Conservation (phyloP, 1,140 invertebrate species). For the Choristoneura fumiferana region DNA sequence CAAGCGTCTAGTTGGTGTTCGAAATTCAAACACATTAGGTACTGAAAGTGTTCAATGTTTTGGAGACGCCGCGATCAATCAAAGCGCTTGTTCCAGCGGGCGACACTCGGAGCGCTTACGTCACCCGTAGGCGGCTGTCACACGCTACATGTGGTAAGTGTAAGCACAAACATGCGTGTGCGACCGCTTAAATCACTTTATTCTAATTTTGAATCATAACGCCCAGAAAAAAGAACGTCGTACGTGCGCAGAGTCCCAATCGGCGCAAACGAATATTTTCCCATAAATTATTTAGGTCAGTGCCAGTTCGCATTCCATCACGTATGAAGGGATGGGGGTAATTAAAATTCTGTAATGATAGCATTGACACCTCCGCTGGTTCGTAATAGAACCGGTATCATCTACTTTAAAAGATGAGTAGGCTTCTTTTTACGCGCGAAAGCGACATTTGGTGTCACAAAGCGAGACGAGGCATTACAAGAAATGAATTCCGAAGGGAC, state of each 20-base stretch:
- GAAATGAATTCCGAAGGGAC: background rate
- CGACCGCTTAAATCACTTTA: slow-evolving; percentile 20
- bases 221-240: slow-evolving; percentile 3
- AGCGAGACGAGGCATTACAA: background rate
- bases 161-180: slow-evolving; percentile 7
- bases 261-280: slow-evolving; percentile 46
- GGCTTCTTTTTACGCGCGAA: slow-evolving; percentile 18
- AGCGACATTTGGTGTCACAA: slow-evolving; percentile 5
- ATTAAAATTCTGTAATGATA: slow-evolving; percentile 70
- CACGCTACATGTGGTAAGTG: slow-evolving; percentile 36
- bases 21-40: slow-evolving; percentile 18
- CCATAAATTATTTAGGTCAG: slow-evolving; percentile 68
- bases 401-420: slow-evolving; percentile 35
- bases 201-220: slow-evolving; percentile 19
- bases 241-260: slow-evolving; percentile 9
- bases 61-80: slow-evolving; percentile 40
- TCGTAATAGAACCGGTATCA: slow-evolving; percentile 26
- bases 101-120: slow-evolving; percentile 34
- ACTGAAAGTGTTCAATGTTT: slow-evolving; percentile 28
- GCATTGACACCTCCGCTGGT: slow-evolving; percentile 42
- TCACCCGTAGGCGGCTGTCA: slow-evolving; percentile 59
- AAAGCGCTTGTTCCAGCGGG: slow-evolving; percentile 33
- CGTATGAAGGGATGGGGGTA: slow-evolving; percentile 60
- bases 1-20: slow-evolving; percentile 4
- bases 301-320: slow-evolving; percentile 55